Evolutionary conservation across 1,140 invertebrate species (phyloP).

Genomic region (Ostrea denselamellosa): DNA sequence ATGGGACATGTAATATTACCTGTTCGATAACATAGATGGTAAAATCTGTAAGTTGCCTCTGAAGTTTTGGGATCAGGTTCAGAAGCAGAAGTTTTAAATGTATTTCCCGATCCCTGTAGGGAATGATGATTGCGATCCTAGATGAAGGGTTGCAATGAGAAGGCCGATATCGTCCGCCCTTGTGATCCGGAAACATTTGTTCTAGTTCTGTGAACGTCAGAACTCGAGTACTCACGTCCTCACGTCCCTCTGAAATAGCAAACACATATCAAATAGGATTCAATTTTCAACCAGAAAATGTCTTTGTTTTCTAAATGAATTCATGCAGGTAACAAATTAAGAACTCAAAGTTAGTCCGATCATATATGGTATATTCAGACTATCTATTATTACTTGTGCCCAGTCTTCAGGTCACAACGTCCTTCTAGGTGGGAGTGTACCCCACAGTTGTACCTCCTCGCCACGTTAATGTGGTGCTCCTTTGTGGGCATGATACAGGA

Average conservation of each 20-base stretch:
- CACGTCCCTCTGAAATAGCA: background rate
- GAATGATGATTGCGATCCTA: slow-evolving; percentile 76
- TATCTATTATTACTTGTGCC: no score
- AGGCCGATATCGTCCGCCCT: slow-evolving; percentile 85
- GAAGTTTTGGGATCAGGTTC: slow-evolving; percentile 68
- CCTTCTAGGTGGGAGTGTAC: no score
- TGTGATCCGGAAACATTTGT: background rate
- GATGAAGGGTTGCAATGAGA: slow-evolving; percentile 85
- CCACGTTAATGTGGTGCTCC: no score
- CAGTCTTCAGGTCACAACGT: no score
- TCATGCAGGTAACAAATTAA: no score
- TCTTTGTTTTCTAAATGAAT: no score
- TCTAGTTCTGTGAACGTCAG: background rate
- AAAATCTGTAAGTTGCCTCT: slow-evolving; percentile 67
- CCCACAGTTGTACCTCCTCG: no score
- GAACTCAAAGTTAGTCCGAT: no score
- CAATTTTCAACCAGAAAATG: no score
- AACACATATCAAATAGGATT: no score
- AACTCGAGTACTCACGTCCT: background rate
- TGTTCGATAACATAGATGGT: slow-evolving; percentile 72
- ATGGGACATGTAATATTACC: slow-evolving; percentile 47
- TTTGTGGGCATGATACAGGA: no score
- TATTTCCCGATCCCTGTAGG: slow-evolving; percentile 77
- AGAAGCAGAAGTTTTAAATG: slow-evolving; percentile 68
- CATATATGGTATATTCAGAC: no score